phyloP scores from a whole-genome alignment of 2,113 vertebrate species.

The Pangasianodon gigas region DNA sequence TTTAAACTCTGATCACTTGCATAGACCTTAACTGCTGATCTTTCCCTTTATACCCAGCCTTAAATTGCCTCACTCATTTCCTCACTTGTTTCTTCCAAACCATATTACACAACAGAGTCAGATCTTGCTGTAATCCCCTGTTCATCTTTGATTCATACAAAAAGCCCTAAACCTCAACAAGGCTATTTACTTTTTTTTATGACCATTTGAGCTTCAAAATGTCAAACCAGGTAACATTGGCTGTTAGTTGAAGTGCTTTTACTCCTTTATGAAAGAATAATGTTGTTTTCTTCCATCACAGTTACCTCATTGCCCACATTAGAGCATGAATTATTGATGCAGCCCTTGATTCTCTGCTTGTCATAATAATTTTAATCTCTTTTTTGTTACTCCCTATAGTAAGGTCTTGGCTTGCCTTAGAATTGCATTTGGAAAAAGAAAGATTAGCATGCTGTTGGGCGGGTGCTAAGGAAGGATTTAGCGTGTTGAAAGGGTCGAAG shows the following conservation, averaged over 20 bases:
- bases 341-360: slow-evolving; percentile 64
- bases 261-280: neutral
- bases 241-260: neutral
- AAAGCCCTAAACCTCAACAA: neutral
- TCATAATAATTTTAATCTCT: slow-evolving; percentile 37
- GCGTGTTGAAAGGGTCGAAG: neutral
- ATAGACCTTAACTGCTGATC: neutral
- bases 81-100: neutral
- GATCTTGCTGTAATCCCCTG: neutral
- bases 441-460: neutral
- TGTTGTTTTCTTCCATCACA: slow-evolving; percentile 7
- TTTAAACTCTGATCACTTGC: neutral
- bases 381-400: slow-evolving; percentile 26
- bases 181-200: neutral
- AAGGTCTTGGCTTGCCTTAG: neutral
- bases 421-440: neutral
- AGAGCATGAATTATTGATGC: slow-evolving; percentile 68
- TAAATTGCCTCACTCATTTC: neutral
- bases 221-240: neutral
- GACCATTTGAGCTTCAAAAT: neutral
- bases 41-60: neutral
- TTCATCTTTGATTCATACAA: neutral
- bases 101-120: neutral
- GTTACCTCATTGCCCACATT: slow-evolving; percentile 53
- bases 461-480: neutral